Base-by-base conservation (phyloP, 2,888 invertebrate species). In the Digitonthophagus gazella region DNA sequence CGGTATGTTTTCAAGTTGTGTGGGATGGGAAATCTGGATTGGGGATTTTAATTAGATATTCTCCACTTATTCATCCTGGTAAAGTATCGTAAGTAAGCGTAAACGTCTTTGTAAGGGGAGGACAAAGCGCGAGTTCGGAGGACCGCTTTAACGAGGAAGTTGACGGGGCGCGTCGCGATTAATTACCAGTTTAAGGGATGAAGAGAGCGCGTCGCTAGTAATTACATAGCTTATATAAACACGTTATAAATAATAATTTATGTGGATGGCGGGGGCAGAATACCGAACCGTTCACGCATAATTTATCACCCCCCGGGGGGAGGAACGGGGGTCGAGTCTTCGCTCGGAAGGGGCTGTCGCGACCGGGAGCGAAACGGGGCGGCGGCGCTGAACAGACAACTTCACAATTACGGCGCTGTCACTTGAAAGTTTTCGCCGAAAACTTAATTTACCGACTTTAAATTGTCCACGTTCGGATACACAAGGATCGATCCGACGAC, bases 401-500 rank as follows among this genome's bases (percentile, higher is more conserved):
- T 78, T 78, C 75, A 78, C 78, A 78, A 78, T 78, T 78, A 78
- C 78, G 73, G 73, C 75, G 73, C 76, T 77, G 77, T 77, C 77
- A 76, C 75, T 76, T 75, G 76, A 76, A 77, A 78, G 75, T 77
- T 78, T 77, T 74, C 72, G 75, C 73, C 73, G 77, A 75, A 78
- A 78, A 78, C 78, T 78, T 78, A 76, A 77, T 78, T 78, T 78
- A 74, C 76, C 73, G 78, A 77, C 76, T 78, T 77, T 78, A 78
- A 77, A 78, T 78, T 78, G 77, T 77, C 75, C 74, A 76, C 76
- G 74, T 76, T 77, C 76, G 74, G 76, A 76, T 76, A 76, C 76
- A 75, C 76, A 75, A 74, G 75, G 75, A 75, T 76, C 76, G 76
- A 76, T 77, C n/a, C n/a, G n/a, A n/a, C n/a, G n/a, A n/a, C 75